A percentile compares a stretch with the other conserved stretches of the same genome.
These are phyloP conservation scores for Teleopsis dalmanni DNA, from an alignment of 1,140 invertebrate species.

Conservation along the genomic window DNA sequence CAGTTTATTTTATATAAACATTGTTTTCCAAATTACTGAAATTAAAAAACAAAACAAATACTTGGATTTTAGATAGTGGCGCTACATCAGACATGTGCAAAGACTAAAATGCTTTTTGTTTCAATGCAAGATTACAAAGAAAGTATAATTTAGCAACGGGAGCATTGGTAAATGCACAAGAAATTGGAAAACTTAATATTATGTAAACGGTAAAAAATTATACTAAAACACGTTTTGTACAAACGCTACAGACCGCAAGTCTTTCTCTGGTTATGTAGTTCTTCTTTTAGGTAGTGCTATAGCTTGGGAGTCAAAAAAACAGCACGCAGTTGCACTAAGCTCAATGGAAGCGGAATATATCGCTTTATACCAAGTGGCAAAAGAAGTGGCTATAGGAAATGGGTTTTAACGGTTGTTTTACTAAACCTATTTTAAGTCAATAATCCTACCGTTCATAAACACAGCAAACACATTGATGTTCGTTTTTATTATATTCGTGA, in stretches of 20 bases:
- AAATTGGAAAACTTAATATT: too few species aligned
- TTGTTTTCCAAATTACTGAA: too few species aligned
- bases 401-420: not conserved
- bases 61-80: too few species aligned
- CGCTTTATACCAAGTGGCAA: slow-evolving; percentile 23
- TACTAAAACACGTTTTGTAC: too few species aligned
- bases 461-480: slow-evolving; percentile 9
- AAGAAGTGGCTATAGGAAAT: slow-evolving; percentile 33
- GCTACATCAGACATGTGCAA: too few species aligned
- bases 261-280: not conserved
- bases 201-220: too few species aligned
- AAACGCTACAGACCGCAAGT: slow-evolving; percentile 6
- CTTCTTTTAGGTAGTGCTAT: slow-evolving; percentile 1
- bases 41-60: too few species aligned
- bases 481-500: slow-evolving; percentile 9
- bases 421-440: not conserved
- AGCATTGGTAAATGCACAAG: too few species aligned
- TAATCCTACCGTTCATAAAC: slow-evolving; percentile 7
- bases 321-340: not conserved
- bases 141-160: too few species aligned
- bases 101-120: too few species aligned
- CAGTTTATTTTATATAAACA: too few species aligned
- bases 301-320: slow-evolving; percentile 6
- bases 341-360: slow-evolving; percentile 7
- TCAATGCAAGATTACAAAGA: too few species aligned